Evolutionary conservation across 1,140 invertebrate genomes (phyloP).

Genomic region (Drosophila santomea): DNA sequence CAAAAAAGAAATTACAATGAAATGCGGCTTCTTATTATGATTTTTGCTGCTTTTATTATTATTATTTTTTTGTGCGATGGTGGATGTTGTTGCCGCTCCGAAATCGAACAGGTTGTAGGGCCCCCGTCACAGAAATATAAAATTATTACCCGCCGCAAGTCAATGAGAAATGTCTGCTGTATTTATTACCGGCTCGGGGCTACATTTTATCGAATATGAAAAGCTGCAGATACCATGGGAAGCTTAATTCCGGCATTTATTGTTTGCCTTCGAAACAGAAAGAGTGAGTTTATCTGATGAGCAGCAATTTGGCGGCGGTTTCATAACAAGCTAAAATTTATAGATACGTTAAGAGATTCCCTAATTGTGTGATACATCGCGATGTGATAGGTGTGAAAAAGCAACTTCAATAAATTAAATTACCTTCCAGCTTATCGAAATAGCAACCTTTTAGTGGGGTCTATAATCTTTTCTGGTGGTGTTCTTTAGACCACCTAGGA

Average conservation of each 20-base stretch:
- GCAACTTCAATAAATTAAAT: too few relatives aligned
- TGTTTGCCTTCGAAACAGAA: background rate
- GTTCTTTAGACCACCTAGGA: background rate
- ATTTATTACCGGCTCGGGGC: slow-evolving; percentile 12
- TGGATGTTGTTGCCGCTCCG: slow-evolving; percentile 8
- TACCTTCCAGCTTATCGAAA: too few relatives aligned
- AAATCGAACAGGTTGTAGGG: slow-evolving; percentile 54
- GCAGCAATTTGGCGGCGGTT: slow-evolving; percentile 5
- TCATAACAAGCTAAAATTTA: slow-evolving; percentile 7
- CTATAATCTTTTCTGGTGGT: background rate
- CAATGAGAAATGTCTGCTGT: slow-evolving; percentile 15
- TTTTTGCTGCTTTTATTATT: slow-evolving; percentile 10
- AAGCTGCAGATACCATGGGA: slow-evolving; percentile 6
- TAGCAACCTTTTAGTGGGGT: background rate
- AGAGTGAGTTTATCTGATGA: background rate
- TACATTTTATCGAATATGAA: slow-evolving; percentile 8
- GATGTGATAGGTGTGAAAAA: background rate
- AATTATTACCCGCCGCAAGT: slow-evolving; percentile 31
- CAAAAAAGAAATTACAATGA: slow-evolving; percentile 57
- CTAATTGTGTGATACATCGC: background rate
- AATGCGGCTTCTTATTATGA: slow-evolving; percentile 45
- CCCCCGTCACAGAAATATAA: slow-evolving; percentile 15
- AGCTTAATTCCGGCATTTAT: slow-evolving; percentile 3
- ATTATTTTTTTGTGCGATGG: background rate
- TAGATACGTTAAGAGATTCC: background rate